These are phyloP conservation scores for Sesamia inferens DNA, from an alignment of 2,888 invertebrate genomes.

Conservation along the genomic window DNA sequence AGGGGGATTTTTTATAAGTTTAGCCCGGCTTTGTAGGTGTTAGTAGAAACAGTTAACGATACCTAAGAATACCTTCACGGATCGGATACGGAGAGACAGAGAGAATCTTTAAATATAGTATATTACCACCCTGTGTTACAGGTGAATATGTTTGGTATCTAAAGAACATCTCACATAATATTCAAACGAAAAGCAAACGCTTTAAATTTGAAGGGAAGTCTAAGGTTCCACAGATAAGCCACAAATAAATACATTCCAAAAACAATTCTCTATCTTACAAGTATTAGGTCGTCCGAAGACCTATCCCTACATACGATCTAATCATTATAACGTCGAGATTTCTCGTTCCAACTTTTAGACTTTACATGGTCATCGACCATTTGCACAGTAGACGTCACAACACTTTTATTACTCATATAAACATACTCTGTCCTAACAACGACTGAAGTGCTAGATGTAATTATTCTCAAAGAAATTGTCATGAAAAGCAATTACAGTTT, in stretches of 20 bases:
- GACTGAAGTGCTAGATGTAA: constrained; percentile 22
- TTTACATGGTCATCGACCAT: constrained; percentile 40
- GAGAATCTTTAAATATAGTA: too few relatives aligned
- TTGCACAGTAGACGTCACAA: constrained; percentile 29
- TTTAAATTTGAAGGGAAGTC: neutral
- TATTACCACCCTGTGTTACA: neutral
- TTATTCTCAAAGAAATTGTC: constrained; percentile 45
- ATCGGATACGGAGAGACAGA: too few relatives aligned
- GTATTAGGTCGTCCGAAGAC: too few relatives aligned
- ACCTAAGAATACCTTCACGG: too few relatives aligned
- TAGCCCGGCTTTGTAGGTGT: too few relatives aligned
- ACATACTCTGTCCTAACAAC: constrained; percentile 33
- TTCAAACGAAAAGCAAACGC: constrained; percentile 7
- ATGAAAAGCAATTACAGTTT: constrained; percentile 46
- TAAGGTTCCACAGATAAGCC: neutral
- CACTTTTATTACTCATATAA: constrained; percentile 21
- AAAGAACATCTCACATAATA: neutral
- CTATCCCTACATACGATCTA: too few relatives aligned
- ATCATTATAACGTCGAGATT: too few relatives aligned
- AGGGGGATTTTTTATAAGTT: too few relatives aligned
- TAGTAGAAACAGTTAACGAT: too few relatives aligned
- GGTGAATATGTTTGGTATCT: neutral
- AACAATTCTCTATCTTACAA: constrained; percentile 18
- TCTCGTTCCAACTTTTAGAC: constrained; percentile 14
- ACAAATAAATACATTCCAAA: constrained; percentile 35